Conservation (phyloP, 2,888 invertebrate species). For the Julus scanicus region DNA sequence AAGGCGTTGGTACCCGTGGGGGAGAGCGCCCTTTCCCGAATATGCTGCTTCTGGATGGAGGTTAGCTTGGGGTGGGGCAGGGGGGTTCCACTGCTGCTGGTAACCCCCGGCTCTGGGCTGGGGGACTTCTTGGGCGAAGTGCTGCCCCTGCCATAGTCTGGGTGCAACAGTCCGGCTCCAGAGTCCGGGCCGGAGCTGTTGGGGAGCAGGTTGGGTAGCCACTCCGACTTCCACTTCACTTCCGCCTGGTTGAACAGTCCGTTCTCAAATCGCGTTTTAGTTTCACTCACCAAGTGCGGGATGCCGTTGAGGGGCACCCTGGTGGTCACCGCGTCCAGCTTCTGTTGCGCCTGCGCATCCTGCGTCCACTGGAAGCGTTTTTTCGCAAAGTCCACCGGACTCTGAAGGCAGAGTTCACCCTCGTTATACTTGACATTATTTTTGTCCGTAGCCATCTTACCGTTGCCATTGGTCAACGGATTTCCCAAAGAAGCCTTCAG, state of each 20-base stretch:
- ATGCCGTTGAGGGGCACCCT: conserved; percentile 63
- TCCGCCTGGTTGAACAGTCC: conserved; percentile 59
- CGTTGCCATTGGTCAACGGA: background rate
- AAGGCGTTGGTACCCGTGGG: conserved; percentile 58
- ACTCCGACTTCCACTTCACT: conserved; percentile 59
- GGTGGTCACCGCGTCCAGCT: conserved; percentile 64
- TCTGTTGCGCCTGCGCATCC: conserved; percentile 63
- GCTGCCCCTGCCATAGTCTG: conserved; percentile 4
- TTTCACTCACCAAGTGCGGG: conserved; percentile 61
- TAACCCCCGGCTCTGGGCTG: conserved; percentile 63
- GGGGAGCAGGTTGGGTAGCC: conserved; percentile 57
- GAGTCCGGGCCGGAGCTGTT: conserved; percentile 54
- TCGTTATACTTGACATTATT: background rate
- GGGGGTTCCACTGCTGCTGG: conserved; percentile 62
- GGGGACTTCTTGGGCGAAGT: conserved; percentile 58
- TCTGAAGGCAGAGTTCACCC: conserved; percentile 38
- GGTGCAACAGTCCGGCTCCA: conserved; percentile 41
- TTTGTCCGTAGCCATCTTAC: background rate
- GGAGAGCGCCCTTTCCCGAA: conserved; percentile 61
- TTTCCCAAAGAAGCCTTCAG: conserved; percentile 36
- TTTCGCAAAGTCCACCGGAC: conserved; percentile 74
- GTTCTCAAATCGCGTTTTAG: conserved; percentile 63
- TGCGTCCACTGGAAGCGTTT: conserved; percentile 71
- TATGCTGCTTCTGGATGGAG: conserved; percentile 72
- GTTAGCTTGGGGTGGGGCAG: conserved; percentile 78